Conservation (phyloP, 2,888 invertebrate species). For the Proisotoma minuta region DNA sequence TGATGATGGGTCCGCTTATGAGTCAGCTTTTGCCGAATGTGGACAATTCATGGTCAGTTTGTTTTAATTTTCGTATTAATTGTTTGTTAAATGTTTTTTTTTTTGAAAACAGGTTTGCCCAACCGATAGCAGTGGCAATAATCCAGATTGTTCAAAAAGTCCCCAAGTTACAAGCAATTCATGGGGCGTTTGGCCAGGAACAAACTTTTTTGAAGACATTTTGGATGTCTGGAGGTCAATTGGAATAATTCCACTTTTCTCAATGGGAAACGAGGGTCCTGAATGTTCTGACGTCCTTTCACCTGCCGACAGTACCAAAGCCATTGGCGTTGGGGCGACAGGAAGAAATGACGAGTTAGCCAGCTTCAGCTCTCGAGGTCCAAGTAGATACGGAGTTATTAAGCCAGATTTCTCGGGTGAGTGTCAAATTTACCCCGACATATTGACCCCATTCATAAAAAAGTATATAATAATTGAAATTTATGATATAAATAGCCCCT, state of each 20-base stretch:
- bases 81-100: too few species aligned
- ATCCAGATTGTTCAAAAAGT: neutral
- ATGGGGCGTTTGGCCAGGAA: conserved; percentile 5
- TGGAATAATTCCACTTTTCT: neutral
- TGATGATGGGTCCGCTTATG: neutral
- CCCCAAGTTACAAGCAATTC: neutral
- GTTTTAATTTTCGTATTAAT: too few species aligned
- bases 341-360: conserved; percentile 6
- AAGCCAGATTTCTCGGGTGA: conserved; percentile 14
- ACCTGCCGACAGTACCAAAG: conserved; percentile 5
- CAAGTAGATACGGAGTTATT: neutral
- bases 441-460: too few species aligned
- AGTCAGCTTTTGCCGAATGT: neutral
- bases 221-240: neutral
- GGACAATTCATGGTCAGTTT: conserved; percentile 9
- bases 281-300: neutral
- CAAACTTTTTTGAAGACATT: conserved; percentile 4
- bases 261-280: conserved; percentile 2
- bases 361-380: neutral
- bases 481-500: too few species aligned
- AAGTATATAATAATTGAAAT: too few species aligned
- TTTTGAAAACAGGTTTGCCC: too few species aligned
- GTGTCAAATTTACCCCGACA: too few species aligned
- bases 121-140: neutral
- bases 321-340: conserved; percentile 4